Base-by-base conservation (phyloP, 1,140 invertebrate species). In the Periplaneta americana region DNA sequence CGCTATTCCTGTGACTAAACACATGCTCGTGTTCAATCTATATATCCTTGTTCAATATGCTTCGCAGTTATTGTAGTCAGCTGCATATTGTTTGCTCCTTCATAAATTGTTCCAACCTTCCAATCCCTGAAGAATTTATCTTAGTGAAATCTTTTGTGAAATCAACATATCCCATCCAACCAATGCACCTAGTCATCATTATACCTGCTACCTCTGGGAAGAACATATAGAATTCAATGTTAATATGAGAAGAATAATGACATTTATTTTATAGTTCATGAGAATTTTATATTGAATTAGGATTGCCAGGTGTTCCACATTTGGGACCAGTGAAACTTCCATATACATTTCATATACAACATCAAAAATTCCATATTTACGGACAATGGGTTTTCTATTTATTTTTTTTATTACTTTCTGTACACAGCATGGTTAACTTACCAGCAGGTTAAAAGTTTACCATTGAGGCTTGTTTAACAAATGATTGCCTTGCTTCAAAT, bases 41-140 rank as follows among this genome's bases (percentile, higher is more conserved):
- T 33, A 84, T 94, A 96, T 85, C 95, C 92, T 84, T 93, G 92
- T 84, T 93, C 91, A 39, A 97, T 91, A 35, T 91, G 89, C 88
- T 98, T 99, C 74, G 97, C 98, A 86, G n/a, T n/a, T n/a, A 99
- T 99, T 0, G 98, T 99, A 84, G 95, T 98, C n/a, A 99, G 87
- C 86, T 99, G 98, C 90, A 99, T 98, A 86, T 99, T 99, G 83
- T 95, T 96, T 31, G 98, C 99, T 82, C 98, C 98, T 90, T 99
- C 98, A 88, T 99, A 99, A 84, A 99, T 99, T 22, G 96, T 94
- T 82, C 98, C 98, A 84, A 98, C 97, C 89, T 99, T 99, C 83
- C 93, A 95, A 86, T 99, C 98, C 84, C 98, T 91, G 88, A 96
- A 99, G 89, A 93, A 99, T 87, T 99, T 99, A 88, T 99, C 98